Base-by-base conservation (phyloP, 2,797 vertebrate genomes). In the Miichthys miiuy region DNA sequence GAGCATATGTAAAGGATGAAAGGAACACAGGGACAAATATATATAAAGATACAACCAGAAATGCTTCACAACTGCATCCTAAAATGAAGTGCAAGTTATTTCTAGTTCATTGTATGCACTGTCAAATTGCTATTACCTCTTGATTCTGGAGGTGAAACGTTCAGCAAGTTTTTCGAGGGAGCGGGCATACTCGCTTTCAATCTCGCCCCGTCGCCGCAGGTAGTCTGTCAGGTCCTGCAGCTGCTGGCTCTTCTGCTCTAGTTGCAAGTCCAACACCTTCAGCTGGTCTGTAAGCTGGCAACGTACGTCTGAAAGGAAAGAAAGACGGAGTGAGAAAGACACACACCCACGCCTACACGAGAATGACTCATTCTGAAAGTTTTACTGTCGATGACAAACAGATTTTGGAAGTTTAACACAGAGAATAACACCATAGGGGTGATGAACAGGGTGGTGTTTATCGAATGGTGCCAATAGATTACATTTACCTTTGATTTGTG, bases 401-500 rank as follows among this genome's bases (percentile, higher is more conserved):
- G 51, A 55, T 44, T 42, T 44, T 51, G 8, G 7, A 38, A 38
- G 34, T 38, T 38, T 38, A 38, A 8, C 34, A 38, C 34, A 9
- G 34, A 38, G 8, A 38, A 38, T 38, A 9, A 38, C 8, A 38
- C 34, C 2, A 9, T 38, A 38, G 34, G 10, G 8, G 23, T 3
- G 27, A 12, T 27, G 20, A 44, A 7, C 12, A 20, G 8, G 1
- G 3, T 0, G 13, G n/a, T 16, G 54, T n/a, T 51, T 16, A 3
- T 7, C 5, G 8, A 57, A 6, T 1, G 16, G 1, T 27, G 30
- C 1, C 62, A 14, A 25, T 16, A 8, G 54, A 42, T 3, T 2
- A 6, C 61, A 5, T n/a, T 91, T 91, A 97, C 97, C 97, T 96
- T 97, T 97, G 60, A 97, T 94, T 86, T 96, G 96, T 5, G 90